A percentile compares a stretch with the other conserved stretches of the same genome.
phyloP scores from a whole-genome alignment of 1,140 invertebrate genomes.

The Melanaphis sacchari region DNA sequence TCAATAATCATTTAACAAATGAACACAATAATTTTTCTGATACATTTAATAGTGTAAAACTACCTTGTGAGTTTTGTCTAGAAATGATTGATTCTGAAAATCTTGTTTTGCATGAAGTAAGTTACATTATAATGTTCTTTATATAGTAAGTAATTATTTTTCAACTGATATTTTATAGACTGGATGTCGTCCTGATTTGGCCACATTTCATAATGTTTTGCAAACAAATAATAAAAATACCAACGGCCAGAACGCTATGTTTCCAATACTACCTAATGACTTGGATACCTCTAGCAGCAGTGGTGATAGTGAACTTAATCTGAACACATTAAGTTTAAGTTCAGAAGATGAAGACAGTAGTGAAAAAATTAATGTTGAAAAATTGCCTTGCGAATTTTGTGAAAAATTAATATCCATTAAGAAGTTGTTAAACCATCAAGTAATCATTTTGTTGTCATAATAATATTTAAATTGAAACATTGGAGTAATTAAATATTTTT shows the following conservation, averaged over 20 bases:
- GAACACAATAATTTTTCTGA: constrained; percentile 4
- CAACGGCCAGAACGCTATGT: not conserved
- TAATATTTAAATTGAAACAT: not conserved
- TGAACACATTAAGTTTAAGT: constrained; percentile 47
- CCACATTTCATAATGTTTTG: constrained; percentile 45
- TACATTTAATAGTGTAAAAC: constrained; percentile 10
- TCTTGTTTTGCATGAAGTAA: constrained; percentile 55
- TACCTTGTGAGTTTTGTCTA: constrained; percentile 45
- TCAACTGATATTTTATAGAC: constrained; percentile 2
- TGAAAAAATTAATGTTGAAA: constrained; percentile 51
- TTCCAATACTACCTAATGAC: constrained; percentile 22
- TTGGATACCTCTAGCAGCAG: constrained; percentile 34
- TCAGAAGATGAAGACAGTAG: constrained; percentile 46
- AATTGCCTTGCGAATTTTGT: constrained; percentile 61
- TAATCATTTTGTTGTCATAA: not conserved
- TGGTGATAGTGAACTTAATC: constrained; percentile 25
- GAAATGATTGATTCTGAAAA: constrained; percentile 52
- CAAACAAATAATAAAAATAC: constrained; percentile 48
- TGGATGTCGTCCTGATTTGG: constrained; percentile 49
- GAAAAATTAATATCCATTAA: constrained; percentile 58
- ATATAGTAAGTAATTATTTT: not conserved
- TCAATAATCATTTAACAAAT: constrained; percentile 6
- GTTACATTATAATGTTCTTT: constrained; percentile 15
- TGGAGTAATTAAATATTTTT: not conserved
- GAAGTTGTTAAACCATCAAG: constrained; percentile 59